phyloP scores from a whole-genome alignment of 2,113 vertebrate genomes.

The Mesembrinibis cayennensis region DNA sequence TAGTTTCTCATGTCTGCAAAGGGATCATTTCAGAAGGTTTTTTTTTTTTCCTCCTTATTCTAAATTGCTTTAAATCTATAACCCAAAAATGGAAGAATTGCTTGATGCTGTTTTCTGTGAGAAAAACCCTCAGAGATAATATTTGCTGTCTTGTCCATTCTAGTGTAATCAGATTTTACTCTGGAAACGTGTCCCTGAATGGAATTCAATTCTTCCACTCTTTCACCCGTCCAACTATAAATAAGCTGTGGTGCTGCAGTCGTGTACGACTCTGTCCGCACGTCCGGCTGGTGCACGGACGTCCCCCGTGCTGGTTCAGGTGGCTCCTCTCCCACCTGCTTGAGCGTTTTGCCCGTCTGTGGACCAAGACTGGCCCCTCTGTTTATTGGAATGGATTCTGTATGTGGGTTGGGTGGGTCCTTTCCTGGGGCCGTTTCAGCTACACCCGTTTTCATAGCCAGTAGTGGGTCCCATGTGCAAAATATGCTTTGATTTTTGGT shows the following conservation, averaged over 20 bases:
- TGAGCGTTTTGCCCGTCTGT: background rate
- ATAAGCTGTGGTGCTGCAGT: background rate
- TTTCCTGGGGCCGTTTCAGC: background rate
- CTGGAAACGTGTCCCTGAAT: background rate
- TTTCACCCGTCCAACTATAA: background rate
- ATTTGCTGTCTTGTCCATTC: background rate
- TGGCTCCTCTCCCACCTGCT: background rate
- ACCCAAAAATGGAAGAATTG: background rate
- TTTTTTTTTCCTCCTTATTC: background rate
- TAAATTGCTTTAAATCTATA: background rate
- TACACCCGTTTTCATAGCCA: background rate
- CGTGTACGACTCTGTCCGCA: background rate
- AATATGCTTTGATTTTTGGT: constrained; percentile 14
- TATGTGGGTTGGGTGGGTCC: background rate
- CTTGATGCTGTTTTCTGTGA: background rate
- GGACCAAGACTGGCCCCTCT: background rate
- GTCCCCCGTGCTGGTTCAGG: background rate
- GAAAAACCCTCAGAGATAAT: background rate
- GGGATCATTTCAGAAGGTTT: background rate
- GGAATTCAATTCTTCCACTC: background rate
- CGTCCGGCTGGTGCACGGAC: rapidly evolving
- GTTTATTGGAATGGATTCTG: background rate
- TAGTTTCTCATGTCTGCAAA: constrained; percentile 40
- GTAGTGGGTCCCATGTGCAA: background rate
- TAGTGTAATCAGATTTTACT: background rate